Percentiles rank a stretch among this genome's conserved stretches.
phyloP scores from a whole-genome alignment of 2,113 vertebrate species.

The Chloebia gouldiae region DNA sequence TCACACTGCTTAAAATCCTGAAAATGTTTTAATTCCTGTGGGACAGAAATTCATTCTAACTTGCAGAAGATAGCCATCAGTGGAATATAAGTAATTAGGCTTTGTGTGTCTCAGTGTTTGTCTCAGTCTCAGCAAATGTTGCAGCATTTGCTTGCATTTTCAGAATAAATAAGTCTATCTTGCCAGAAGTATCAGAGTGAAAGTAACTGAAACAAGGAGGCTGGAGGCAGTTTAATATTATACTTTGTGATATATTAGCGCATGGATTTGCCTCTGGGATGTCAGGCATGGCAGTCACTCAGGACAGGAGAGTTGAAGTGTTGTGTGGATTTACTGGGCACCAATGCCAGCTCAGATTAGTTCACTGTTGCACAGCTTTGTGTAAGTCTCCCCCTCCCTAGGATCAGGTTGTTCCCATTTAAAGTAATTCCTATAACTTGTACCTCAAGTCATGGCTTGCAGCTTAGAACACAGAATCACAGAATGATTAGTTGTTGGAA shows the following conservation, averaged over 20 bases:
- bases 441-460: not conserved
- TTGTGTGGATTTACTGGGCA: not conserved
- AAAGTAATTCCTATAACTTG: not conserved
- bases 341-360: accelerated
- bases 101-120: not conserved
- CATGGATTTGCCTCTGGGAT: not conserved
- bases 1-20: not conserved
- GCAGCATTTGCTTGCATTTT: not conserved
- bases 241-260: not conserved
- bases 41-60: not conserved
- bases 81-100: not conserved
- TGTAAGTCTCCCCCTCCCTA: no score
- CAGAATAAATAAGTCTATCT: not conserved
- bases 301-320: not conserved
- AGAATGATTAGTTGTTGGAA: not conserved
- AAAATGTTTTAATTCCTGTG: not conserved
- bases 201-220: not conserved
- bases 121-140: no score
- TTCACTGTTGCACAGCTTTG: not conserved
- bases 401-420: accelerated
- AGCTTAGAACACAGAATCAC: not conserved
- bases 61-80: not conserved
- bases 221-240: not conserved
- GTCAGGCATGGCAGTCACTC: not conserved
- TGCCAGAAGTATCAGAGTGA: not conserved